These are phyloP conservation scores for Cristatella mucedo DNA, from an alignment of 2,888 invertebrate genomes.

Conservation along the genomic window DNA sequence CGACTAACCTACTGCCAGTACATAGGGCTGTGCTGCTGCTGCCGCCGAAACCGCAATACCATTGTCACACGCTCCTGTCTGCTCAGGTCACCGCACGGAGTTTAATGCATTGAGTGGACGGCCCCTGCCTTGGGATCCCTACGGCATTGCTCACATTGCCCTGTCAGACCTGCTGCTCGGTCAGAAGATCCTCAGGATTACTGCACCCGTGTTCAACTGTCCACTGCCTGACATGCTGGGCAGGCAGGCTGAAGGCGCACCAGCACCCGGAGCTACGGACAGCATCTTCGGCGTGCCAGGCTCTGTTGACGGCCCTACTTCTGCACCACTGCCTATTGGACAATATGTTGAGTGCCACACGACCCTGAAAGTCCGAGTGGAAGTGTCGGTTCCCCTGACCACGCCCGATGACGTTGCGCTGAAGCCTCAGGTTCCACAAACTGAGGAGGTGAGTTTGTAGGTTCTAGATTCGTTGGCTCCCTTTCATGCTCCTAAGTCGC, in stretches of 20 bases:
- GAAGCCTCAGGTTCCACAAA: conserved; percentile 19
- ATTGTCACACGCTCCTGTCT: neutral
- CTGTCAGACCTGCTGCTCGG: conserved; percentile 32
- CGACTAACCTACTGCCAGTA: no score
- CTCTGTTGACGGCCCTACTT: conserved; percentile 17
- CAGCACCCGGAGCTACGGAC: conserved; percentile 5
- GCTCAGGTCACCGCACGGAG: conserved; percentile 26
- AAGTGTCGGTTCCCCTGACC: conserved; percentile 26
- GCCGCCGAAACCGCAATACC: no score
- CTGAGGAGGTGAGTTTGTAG: conserved; percentile 19
- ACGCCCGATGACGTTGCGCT: conserved; percentile 21
- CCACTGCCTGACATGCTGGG: conserved; percentile 28
- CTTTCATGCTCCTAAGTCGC: no score
- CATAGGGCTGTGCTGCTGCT: no score
- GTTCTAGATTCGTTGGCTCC: no score
- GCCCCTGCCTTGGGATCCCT: conserved; percentile 34
- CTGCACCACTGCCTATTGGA: conserved; percentile 24
- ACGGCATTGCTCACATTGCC: conserved; percentile 29
- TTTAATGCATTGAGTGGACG: conserved; percentile 30
- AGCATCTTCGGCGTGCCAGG: conserved; percentile 6
- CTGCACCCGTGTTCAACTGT: conserved; percentile 28
- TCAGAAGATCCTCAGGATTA: conserved; percentile 24
- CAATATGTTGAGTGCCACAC: conserved; percentile 26
- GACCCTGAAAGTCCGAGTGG: conserved; percentile 30
- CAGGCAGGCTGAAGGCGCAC: conserved; percentile 10